Evolutionary conservation across 2,888 invertebrate species (phyloP).

Genomic region (Eurytoma californica): DNA sequence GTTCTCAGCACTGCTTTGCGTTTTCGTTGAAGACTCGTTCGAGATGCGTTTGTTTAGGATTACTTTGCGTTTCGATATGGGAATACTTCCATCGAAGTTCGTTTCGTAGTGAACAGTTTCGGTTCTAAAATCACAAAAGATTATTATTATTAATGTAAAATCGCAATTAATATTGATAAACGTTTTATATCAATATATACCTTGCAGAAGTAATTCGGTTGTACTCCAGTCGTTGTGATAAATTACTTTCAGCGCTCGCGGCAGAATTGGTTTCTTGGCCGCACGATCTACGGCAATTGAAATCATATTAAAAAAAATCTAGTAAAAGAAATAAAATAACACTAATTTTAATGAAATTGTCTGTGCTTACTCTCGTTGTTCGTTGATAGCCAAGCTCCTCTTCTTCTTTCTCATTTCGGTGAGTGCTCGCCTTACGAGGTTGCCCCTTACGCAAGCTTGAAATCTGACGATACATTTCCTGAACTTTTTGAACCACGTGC

Average conservation of each 20-base stretch:
- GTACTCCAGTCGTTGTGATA: constrained; percentile 56
- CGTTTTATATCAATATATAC: constrained; percentile 37
- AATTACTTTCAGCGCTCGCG: constrained; percentile 51
- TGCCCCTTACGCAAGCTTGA: constrained; percentile 85
- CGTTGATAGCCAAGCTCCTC: constrained; percentile 50
- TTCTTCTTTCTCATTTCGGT: constrained; percentile 73
- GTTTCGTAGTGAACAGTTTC: constrained; percentile 62
- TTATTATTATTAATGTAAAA: not conserved
- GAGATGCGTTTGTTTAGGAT: constrained; percentile 70
- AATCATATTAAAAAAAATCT: constrained; percentile 6
- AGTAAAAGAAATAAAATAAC: not conserved
- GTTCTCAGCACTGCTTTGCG: constrained; percentile 63
- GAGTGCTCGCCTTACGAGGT: constrained; percentile 79
- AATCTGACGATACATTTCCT: constrained; percentile 79
- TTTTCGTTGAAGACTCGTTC: constrained; percentile 71
- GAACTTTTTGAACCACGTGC: constrained; percentile 82
- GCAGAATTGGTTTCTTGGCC: constrained; percentile 57
- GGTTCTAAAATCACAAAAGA: constrained; percentile 35
- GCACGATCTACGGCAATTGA: constrained; percentile 52
- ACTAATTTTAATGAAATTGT: not conserved
- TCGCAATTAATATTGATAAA: not conserved
- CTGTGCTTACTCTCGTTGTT: constrained; percentile 58
- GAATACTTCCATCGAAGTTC: constrained; percentile 68
- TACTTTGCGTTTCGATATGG: constrained; percentile 69
- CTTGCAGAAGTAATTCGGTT: constrained; percentile 57